Conservation (phyloP, 35 echinoderm and acorn worm species). For the Ophiothrix spiculata region DNA sequence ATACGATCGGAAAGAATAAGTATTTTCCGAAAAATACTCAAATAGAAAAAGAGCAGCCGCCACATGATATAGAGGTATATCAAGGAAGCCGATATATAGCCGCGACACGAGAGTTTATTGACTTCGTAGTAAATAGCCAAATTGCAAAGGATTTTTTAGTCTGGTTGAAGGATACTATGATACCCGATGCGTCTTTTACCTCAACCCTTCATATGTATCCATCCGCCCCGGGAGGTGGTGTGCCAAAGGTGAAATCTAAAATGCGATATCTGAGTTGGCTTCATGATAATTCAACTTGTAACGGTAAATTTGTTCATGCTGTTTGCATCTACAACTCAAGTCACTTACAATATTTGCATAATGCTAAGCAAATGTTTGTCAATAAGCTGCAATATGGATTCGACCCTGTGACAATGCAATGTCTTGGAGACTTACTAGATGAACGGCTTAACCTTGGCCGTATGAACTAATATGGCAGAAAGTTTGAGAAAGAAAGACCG, state of each 20-base stretch:
- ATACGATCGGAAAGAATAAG: neutral
- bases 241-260: neutral
- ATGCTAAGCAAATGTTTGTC: neutral
- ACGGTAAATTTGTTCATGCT: neutral
- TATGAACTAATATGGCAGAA: no score
- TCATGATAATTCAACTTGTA: neutral
- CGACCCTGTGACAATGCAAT: neutral
- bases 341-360: neutral
- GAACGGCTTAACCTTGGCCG: no score
- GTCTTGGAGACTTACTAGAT: neutral
- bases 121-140: constrained; percentile 13
- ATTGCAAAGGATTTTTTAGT: neutral
- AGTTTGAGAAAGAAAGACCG: no score
- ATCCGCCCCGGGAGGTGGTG: constrained; percentile 47
- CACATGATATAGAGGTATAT: constrained; percentile 39
- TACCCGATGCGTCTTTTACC: constrained; percentile 60
- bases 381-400: neutral
- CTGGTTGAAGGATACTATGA: constrained; percentile 60
- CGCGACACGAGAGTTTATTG: constrained; percentile 43
- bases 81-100: constrained; percentile 54
- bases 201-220: constrained; percentile 46
- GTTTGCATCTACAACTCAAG: neutral
- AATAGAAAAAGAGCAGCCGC: constrained; percentile 29
- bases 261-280: neutral
- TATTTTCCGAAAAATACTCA: neutral